A percentile compares a stretch with the other conserved stretches of the same genome.
Conservation (phyloP, 2,888 invertebrate genomes). For the Heliconius ethilla region DNA sequence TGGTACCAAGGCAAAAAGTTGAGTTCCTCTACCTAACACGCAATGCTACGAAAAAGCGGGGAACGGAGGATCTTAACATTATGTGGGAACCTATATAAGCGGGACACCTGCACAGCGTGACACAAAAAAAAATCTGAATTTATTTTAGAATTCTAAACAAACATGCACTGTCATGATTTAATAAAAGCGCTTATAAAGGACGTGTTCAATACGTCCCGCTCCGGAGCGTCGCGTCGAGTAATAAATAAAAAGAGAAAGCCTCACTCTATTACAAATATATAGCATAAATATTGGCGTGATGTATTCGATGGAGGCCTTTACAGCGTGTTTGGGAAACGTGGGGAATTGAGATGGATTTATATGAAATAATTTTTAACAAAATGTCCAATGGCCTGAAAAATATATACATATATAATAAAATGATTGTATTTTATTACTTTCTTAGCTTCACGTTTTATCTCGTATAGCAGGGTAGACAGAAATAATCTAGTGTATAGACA, state of each 20-base stretch:
- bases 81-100: not conserved
- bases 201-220: slow-evolving; percentile 22
- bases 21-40: no score
- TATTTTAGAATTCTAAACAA: not conserved
- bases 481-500: no score
- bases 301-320: slow-evolving; percentile 40
- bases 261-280: slow-evolving; percentile 38
- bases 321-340: slow-evolving; percentile 39
- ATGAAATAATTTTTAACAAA: not conserved
- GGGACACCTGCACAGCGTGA: not conserved
- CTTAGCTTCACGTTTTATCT: not conserved
- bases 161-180: slow-evolving; percentile 13
- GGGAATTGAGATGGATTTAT: slow-evolving; percentile 31
- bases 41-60: not conserved
- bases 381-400: not conserved
- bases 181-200: slow-evolving; percentile 16
- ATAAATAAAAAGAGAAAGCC: slow-evolving; percentile 38
- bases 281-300: slow-evolving; percentile 41
- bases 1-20: no score
- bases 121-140: not conserved
- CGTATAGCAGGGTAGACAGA: no score
- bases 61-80: not conserved
- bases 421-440: not conserved
- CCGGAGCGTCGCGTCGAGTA: slow-evolving; percentile 23
- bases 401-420: not conserved